Conservation (phyloP, 2,888 invertebrate genomes). For the Muscina levida region DNA sequence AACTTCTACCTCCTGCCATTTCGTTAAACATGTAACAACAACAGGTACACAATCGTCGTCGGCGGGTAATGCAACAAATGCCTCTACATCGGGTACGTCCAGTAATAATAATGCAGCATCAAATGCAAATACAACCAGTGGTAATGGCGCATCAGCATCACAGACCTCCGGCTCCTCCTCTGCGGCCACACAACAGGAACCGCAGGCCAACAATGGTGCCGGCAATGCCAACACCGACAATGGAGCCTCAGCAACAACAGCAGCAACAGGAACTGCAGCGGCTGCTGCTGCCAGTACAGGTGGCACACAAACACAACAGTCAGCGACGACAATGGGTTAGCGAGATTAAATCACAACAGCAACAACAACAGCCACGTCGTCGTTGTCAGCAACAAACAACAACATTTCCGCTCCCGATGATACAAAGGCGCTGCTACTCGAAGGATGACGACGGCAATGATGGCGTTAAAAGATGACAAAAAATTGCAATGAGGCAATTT, state of each 20-base stretch:
- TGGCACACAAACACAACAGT: constrained; percentile 71
- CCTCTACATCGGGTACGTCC: constrained; percentile 65
- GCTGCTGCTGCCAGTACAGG: constrained; percentile 59
- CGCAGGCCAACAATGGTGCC: constrained; percentile 65
- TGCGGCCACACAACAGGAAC: constrained; percentile 68
- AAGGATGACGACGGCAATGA: constrained; percentile 12
- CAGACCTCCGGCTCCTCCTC: constrained; percentile 36
- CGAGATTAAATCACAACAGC: constrained; percentile 66
- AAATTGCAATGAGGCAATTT: constrained; percentile 63
- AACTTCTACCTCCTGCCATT: neutral
- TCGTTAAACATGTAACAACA: neutral
- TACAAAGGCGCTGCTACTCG: neutral
- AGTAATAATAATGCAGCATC: constrained; percentile 63
- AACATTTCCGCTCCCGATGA: neutral
- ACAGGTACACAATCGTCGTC: constrained; percentile 57
- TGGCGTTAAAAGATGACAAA: constrained; percentile 55
- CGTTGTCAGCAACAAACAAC: constrained; percentile 2
- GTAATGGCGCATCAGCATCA: constrained; percentile 54
- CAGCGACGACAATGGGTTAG: constrained; percentile 78
- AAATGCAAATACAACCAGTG: constrained; percentile 53
- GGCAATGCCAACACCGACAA: constrained; percentile 63
- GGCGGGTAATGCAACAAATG: constrained; percentile 63
- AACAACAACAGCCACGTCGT: constrained; percentile 36
- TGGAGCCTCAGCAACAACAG: constrained; percentile 54
- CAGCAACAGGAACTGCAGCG: constrained; percentile 63